Evolutionary conservation across 1,140 invertebrate genomes (phyloP).

Genomic region (Polyergus mexicanus): DNA sequence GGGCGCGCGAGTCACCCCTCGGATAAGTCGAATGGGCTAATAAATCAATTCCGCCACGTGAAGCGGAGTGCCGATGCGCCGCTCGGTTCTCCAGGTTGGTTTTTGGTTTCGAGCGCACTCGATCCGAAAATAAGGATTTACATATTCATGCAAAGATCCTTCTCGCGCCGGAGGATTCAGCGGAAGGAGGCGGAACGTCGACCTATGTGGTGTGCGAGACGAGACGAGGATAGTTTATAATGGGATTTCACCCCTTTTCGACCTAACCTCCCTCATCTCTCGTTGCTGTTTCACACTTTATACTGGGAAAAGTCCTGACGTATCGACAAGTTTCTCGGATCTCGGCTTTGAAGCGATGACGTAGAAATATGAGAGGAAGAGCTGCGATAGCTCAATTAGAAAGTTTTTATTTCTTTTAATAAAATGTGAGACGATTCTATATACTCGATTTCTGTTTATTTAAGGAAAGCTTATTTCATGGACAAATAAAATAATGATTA

Average conservation of each 20-base stretch:
- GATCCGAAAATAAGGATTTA: slow-evolving; percentile 87
- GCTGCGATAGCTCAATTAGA: slow-evolving; percentile 75
- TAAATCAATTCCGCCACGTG: slow-evolving; percentile 84
- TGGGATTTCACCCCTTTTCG: slow-evolving; percentile 76
- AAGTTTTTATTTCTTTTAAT: slow-evolving; percentile 75
- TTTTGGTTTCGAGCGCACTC: slow-evolving; percentile 86
- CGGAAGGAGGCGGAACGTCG: slow-evolving; percentile 79
- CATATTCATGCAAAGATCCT: slow-evolving; percentile 86
- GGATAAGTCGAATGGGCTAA: slow-evolving; percentile 79
- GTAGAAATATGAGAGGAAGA: background rate
- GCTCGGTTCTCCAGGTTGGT: slow-evolving; percentile 82
- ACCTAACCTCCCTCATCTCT: slow-evolving; percentile 29
- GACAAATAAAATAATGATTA: background rate
- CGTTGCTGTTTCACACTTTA: slow-evolving; percentile 57
- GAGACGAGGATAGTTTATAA: slow-evolving; percentile 82
- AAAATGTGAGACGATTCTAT: background rate
- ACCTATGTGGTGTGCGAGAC: slow-evolving; percentile 75
- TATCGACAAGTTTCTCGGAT: slow-evolving; percentile 65
- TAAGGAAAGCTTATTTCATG: background rate
- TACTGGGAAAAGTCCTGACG: slow-evolving; percentile 58
- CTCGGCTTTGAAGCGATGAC: background rate
- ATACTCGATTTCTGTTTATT: background rate
- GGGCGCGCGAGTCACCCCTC: slow-evolving; percentile 44
- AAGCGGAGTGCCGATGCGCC: slow-evolving; percentile 69
- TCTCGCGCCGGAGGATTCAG: slow-evolving; percentile 79